phyloP scores from a whole-genome alignment of 2,797 vertebrate species.

The Crenichthys baileyi region DNA sequence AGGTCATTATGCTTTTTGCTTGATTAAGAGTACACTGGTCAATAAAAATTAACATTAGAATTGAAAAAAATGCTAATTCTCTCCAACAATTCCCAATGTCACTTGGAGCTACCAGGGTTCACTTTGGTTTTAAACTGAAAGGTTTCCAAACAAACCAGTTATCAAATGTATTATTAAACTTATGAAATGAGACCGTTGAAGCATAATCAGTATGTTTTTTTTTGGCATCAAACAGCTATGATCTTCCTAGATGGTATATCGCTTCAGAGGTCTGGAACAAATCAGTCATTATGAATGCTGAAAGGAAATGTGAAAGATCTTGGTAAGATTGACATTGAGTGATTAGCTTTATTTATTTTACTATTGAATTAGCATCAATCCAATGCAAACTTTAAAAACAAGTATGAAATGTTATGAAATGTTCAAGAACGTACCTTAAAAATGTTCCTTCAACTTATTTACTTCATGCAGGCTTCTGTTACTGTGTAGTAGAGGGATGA shows the following conservation, averaged over 20 bases:
- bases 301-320: neutral
- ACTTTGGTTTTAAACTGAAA: neutral
- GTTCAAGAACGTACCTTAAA: neutral
- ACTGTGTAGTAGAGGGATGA: neutral
- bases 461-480: neutral
- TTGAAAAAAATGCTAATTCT: neutral
- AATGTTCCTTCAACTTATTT: neutral
- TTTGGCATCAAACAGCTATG: neutral
- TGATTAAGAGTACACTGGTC: too few relatives aligned
- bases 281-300: neutral
- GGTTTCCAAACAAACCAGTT: neutral
- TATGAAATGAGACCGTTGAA: neutral
- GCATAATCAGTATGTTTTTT: neutral
- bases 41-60: neutral
- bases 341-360: neutral
- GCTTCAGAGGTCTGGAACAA: neutral
- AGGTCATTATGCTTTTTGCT: too few relatives aligned
- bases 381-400: neutral
- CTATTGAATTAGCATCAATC: neutral
- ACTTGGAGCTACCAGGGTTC: neutral
- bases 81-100: neutral
- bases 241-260: neutral
- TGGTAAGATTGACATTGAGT: neutral
- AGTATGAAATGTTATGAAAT: neutral
- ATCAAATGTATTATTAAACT: neutral